Base-by-base conservation (phyloP, 2,113 vertebrate genomes). In the Dolichotis patagonum region DNA sequence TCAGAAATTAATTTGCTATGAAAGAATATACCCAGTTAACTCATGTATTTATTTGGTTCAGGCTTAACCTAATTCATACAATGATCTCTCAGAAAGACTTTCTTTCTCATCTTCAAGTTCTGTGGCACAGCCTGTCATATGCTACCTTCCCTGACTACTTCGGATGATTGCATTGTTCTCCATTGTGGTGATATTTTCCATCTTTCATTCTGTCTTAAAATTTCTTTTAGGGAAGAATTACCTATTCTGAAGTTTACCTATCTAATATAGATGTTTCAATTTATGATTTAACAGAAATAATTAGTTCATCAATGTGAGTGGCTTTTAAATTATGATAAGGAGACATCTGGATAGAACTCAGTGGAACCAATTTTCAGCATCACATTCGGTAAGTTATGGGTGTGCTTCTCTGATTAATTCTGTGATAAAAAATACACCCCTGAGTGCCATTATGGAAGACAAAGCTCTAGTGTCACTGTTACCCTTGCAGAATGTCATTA, bases 391-490 rank as follows among this genome's bases (percentile, higher is more conserved):
- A 67, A 32, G 10, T 90, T 91, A 56, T 90, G 83, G 8, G 85
- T 93, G 11, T 97, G 16, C 94, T 81, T 96, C 30, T 84, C 4
- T 97, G 17, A 85, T 85, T 97, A 90, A 89, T 91, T 62, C 88
- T 92, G 91, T 43, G 24, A 32, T 95, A 56, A 60, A 98, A 98
- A 56, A 97, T 96, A 93, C 85, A 60, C 62, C 26, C 22, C 4
- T 78, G 4, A 88, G 69, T 95, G 30, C n/a, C 88, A 46, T 90
- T 94, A 88, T 6, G 12, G 41, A 94, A 98, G 97, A 97, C 54
- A 60, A 96, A 96, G 5, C 91, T 77, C 16, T 85, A 32, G 43
- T 94, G 88, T 81, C 95, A 96, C 67, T 62, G 80, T 60, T 71
- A n/a, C 9, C 80, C 32, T 52, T 95, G 41, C 94, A 96, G 67